Percentiles rank a stretch among this genome's conserved stretches.
Conservation (phyloP, 2,797 vertebrate species). For the Thunnus albacares region DNA sequence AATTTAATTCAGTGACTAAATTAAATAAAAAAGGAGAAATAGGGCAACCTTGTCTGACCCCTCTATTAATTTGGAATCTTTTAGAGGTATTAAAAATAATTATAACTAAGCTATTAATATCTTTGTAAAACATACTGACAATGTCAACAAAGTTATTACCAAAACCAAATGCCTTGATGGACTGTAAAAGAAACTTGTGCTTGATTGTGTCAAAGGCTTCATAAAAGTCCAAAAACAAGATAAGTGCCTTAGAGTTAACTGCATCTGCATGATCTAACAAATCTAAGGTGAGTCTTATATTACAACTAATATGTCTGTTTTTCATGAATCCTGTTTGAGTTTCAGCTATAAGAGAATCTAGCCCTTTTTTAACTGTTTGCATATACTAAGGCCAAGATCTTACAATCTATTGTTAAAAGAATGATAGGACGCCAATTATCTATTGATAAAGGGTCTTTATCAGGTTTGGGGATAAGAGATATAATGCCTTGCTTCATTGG, state of each 20-base stretch:
- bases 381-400: neutral
- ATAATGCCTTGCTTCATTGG: no score
- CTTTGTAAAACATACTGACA: neutral
- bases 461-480: no score
- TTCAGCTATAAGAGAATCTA: neutral
- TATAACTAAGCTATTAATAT: neutral
- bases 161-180: no score
- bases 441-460: no score
- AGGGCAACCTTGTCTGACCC: no score
- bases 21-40: no score
- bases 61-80: no score
- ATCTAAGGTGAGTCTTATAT: slow-evolving; percentile 2
- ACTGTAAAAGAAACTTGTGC: neutral
- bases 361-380: neutral
- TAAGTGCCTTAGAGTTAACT: neutral
- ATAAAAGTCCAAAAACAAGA: no score
- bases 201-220: no score
- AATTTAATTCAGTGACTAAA: no score
- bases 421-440: neutral
- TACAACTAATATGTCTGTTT: neutral
- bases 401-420: neutral
- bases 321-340: neutral
- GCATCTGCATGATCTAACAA: neutral
- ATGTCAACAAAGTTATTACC: no score
- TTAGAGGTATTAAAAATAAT: neutral